Percentiles rank a stretch among this genome's conserved stretches.
phyloP scores from a whole-genome alignment of 2,113 vertebrate genomes.

The Cyanistes caeruleus region DNA sequence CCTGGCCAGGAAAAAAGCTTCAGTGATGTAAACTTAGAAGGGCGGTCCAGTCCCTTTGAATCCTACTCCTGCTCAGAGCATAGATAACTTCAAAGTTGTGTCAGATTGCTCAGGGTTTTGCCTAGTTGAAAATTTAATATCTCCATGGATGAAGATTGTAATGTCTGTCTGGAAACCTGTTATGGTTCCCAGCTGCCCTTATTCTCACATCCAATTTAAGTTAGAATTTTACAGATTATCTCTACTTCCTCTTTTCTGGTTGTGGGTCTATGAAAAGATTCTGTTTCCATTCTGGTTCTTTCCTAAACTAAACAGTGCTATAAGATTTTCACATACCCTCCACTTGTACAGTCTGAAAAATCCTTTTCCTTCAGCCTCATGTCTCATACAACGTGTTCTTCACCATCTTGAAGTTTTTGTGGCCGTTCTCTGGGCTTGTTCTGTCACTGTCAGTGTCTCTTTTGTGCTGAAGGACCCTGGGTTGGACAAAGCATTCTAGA shows the following conservation, averaged over 20 bases:
- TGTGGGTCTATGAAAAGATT: not conserved
- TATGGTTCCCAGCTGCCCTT: not conserved
- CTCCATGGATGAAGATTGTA: not conserved
- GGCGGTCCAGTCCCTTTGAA: not conserved
- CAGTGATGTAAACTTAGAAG: not conserved
- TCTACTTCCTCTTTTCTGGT: not conserved
- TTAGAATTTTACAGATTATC: not conserved
- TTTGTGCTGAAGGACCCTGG: not conserved
- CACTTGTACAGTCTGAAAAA: not conserved
- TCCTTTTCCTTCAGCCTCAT: not conserved
- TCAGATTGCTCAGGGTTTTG: not conserved
- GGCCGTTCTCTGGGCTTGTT: not conserved
- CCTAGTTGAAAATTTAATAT: not conserved
- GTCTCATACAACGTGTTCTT: not conserved
- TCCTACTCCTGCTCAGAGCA: not conserved
- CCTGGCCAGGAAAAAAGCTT: not conserved
- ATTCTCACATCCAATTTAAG: not conserved
- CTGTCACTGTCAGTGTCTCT: not conserved
- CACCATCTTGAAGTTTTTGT: not conserved
- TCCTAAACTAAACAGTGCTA: not conserved
- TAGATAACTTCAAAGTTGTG: not conserved
- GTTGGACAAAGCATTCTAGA: not conserved
- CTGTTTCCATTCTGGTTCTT: not conserved
- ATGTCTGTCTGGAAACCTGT: not conserved
- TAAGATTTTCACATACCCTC: not conserved